phyloP scores from a whole-genome alignment of 2,797 vertebrate genomes.

The Echiichthys vipera region DNA sequence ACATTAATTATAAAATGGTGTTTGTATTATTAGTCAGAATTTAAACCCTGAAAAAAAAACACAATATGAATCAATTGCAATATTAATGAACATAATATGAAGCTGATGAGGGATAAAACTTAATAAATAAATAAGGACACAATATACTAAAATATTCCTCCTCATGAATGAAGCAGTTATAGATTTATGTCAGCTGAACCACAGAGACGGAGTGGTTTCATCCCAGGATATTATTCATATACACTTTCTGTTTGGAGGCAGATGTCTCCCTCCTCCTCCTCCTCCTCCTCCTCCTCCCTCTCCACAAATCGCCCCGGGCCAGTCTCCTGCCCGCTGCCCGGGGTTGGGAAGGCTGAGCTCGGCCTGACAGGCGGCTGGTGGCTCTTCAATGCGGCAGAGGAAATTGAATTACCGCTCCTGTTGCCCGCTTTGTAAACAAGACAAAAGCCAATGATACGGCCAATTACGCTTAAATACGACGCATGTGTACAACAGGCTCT shows the following conservation, averaged over 20 bases:
- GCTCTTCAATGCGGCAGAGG: conserved; percentile 79
- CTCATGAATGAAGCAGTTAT: conserved; percentile 1
- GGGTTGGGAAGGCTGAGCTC: conserved; percentile 61
- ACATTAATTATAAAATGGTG: not conserved
- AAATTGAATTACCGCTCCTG: conserved; percentile 87
- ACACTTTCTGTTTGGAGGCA: conserved; percentile 63
- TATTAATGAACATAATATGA: not conserved
- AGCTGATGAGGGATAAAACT: not conserved
- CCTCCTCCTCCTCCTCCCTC: conserved; percentile 24
- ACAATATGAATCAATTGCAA: not conserved
- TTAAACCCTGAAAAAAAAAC: not conserved
- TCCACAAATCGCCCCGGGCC: conserved; percentile 65
- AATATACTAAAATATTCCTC: not conserved
- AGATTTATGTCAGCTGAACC: conserved; percentile 14
- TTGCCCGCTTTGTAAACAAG: conserved; percentile 86
- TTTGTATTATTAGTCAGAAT: not conserved
- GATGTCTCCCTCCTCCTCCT: conserved; percentile 56
- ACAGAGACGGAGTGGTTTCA: not conserved
- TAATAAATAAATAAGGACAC: not conserved
- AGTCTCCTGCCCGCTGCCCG: conserved; percentile 65
- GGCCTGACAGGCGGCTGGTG: conserved; percentile 84
- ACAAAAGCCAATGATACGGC: conserved; percentile 88
- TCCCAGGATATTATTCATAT: conserved; percentile 46
- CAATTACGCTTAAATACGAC: conserved; percentile 81
- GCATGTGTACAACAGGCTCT: conserved; percentile 65